A percentile compares a stretch with the other conserved stretches of the same genome.
These are phyloP conservation scores for Magallana ariakensis DNA, from an alignment of 1,140 invertebrate genomes.

Conservation along the genomic window DNA sequence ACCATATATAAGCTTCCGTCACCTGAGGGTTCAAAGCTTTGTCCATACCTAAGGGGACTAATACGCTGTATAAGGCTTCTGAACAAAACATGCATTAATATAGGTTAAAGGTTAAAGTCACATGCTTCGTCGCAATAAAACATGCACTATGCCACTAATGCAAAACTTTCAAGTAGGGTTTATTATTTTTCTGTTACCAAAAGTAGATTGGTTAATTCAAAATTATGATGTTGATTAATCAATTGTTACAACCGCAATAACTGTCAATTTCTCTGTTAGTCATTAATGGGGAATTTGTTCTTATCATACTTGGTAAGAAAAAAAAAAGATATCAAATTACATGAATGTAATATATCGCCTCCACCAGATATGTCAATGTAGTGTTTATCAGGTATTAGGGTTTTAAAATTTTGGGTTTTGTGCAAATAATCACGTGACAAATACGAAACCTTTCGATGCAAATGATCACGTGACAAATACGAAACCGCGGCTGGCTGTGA, in stretches of 20 bases:
- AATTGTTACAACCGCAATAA: no score
- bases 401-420: no score
- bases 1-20: background rate
- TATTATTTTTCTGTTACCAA: background rate
- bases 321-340: no score
- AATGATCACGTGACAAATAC: constrained; percentile 13
- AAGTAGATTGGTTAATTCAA: background rate
- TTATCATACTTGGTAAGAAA: no score
- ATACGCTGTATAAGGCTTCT: constrained; percentile 9
- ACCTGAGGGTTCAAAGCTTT: background rate
- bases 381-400: no score
- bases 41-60: background rate
- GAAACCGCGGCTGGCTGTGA: background rate
- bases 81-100: constrained; percentile 6
- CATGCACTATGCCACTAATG: background rate
- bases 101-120: background rate
- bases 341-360: no score
- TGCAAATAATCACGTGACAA: background rate
- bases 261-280: no score
- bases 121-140: background rate
- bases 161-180: background rate
- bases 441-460: background rate
- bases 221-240: no score
- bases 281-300: no score
- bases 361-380: no score